Evolutionary conservation across 2,888 invertebrate genomes (phyloP).

Genomic region (Morpho helenor): DNA sequence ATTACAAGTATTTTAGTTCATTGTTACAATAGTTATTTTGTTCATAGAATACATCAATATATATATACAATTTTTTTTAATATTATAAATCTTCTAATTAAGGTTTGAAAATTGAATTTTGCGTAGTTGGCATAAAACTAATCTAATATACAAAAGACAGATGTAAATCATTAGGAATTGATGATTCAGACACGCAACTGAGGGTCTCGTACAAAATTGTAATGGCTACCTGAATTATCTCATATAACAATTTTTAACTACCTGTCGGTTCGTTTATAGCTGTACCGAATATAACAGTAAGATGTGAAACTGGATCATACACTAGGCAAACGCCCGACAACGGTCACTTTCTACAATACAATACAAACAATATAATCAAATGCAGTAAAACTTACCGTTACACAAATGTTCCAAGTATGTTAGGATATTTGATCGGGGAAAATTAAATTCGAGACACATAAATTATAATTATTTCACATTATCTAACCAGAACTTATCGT

Average conservation of each 20-base stretch:
- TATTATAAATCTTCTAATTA: not conserved
- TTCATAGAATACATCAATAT: too few species aligned
- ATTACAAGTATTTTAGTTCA: not conserved
- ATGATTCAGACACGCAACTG: conserved; percentile 44
- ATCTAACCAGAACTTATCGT: conserved; percentile 47
- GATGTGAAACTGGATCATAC: conserved; percentile 66
- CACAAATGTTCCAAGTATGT: conserved; percentile 36
- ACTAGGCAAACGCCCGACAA: conserved; percentile 54
- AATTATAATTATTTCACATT: conserved; percentile 57
- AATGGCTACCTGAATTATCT: conserved; percentile 48
- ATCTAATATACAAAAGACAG: conserved; percentile 29
- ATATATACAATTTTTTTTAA: too few species aligned
- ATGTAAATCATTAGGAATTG: conserved; percentile 29
- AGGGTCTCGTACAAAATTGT: conserved; percentile 30
- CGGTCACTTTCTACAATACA: conserved; percentile 72
- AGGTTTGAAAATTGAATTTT: conserved; percentile 2
- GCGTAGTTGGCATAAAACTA: conserved; percentile 22
- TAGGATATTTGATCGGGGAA: conserved; percentile 38
- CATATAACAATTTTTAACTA: conserved; percentile 57
- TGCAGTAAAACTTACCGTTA: conserved; percentile 67
- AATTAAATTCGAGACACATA: conserved; percentile 46
- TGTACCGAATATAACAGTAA: conserved; percentile 48
- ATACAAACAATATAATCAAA: conserved; percentile 67
- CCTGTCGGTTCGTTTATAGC: conserved; percentile 60
- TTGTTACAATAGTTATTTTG: not conserved